These are phyloP conservation scores for Anthopleura xanthogrammica DNA, from an alignment of 92 coral and sea anemone species.

Conservation along the genomic window DNA sequence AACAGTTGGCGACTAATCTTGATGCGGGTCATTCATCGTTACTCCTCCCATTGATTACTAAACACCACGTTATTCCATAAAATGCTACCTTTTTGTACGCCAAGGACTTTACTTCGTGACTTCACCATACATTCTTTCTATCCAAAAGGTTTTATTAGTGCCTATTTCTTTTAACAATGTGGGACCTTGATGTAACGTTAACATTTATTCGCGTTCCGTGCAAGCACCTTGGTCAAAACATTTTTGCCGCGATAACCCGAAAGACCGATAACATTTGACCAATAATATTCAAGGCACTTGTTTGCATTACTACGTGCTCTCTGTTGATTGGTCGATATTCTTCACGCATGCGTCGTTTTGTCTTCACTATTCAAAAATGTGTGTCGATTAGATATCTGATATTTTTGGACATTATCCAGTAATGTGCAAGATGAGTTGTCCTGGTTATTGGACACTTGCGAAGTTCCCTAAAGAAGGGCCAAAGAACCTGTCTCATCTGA, in stretches of 20 bases:
- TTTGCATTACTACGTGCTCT: background rate
- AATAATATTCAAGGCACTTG: background rate
- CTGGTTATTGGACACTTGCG: background rate
- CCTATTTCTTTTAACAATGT: background rate
- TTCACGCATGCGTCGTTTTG: background rate
- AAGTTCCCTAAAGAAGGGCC: background rate
- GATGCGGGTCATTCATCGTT: background rate
- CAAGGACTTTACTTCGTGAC: too few species aligned
- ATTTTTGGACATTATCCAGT: background rate
- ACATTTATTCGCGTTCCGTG: background rate
- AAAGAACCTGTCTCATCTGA: background rate
- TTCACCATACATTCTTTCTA: background rate
- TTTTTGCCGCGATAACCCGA: background rate
- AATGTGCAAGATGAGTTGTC: background rate
- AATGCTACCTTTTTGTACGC: background rate
- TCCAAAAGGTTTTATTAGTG: background rate
- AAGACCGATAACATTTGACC: conserved; percentile 4
- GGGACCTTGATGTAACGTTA: background rate
- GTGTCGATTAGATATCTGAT: conserved; percentile 4
- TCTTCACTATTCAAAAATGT: background rate
- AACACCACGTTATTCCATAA: background rate
- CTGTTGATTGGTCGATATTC: background rate
- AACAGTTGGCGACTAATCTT: background rate
- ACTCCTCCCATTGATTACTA: background rate
- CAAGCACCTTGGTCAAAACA: background rate